These are phyloP conservation scores for Leptinotarsa lineolata DNA, from an alignment of 1,140 invertebrate species.

Conservation along the genomic window DNA sequence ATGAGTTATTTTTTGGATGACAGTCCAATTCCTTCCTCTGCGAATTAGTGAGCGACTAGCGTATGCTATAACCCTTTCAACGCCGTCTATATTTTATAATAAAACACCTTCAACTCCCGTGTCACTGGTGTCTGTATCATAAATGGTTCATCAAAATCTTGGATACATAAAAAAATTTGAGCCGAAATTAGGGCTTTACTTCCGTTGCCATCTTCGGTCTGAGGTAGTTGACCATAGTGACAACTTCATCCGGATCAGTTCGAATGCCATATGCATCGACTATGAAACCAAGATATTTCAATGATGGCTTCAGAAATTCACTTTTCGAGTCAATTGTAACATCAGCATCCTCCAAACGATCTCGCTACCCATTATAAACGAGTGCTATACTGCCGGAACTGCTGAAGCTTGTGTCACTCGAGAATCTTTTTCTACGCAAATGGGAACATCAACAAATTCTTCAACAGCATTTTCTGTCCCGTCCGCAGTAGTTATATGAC, in stretches of 20 bases:
- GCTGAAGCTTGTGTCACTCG: background rate
- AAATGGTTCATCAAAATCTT: constrained; percentile 41
- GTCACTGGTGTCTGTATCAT: constrained; percentile 33
- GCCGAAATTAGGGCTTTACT: constrained; percentile 23
- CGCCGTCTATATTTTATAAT: constrained; percentile 34
- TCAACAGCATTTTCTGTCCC: too few species aligned
- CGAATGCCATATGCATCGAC: too few species aligned
- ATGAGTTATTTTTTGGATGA: constrained; percentile 59
- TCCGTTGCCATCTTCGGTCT: too few species aligned
- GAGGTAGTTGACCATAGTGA: too few species aligned
- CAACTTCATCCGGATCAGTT: too few species aligned
- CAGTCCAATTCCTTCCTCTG: constrained; percentile 53
- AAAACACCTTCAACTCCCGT: constrained; percentile 42
- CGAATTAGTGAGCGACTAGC: constrained; percentile 38
- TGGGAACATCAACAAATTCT: background rate
- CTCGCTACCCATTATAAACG: background rate
- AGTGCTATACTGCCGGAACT: background rate
- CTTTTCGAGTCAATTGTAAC: too few species aligned
- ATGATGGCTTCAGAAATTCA: too few species aligned
- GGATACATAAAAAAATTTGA: constrained; percentile 39
- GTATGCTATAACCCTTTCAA: constrained; percentile 40
- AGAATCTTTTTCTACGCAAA: background rate
- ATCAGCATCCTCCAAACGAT: too few species aligned
- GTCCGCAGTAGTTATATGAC: background rate
- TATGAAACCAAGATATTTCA: too few species aligned